Evolutionary conservation across 1,140 invertebrate genomes (phyloP).

Genomic region (Ceratina japonica): DNA sequence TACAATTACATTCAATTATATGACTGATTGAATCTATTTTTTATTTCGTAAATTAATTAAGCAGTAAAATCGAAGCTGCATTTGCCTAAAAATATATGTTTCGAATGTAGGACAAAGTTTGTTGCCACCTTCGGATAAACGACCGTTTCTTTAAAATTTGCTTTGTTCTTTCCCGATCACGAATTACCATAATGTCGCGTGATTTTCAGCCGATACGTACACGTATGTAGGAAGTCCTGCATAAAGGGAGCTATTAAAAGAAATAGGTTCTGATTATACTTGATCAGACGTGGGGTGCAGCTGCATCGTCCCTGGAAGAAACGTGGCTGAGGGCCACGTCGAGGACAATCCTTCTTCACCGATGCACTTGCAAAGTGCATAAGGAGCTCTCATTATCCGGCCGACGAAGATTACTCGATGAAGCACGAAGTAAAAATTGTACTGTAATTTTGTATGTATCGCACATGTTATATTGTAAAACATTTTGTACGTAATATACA

Average conservation of each 20-base stretch:
- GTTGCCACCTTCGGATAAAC: neutral
- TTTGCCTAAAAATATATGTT: neutral
- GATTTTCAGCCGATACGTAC: neutral
- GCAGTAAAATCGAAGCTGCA: no score
- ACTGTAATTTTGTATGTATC: neutral
- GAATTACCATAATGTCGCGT: neutral
- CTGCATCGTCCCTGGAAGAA: neutral
- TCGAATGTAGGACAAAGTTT: neutral
- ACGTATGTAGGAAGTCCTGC: neutral
- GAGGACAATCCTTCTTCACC: slow-evolving; percentile 7
- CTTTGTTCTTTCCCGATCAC: neutral
- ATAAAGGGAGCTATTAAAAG: slow-evolving; percentile 19
- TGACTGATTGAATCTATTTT: no score
- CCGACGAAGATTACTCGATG: neutral
- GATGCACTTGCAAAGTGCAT: slow-evolving; percentile 14
- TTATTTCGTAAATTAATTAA: no score
- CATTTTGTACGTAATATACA: no score
- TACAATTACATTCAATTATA: no score
- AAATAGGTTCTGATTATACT: slow-evolving; percentile 34
- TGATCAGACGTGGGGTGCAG: neutral
- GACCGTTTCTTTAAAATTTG: neutral
- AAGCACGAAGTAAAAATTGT: slow-evolving; percentile 16
- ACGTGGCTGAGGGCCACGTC: neutral
- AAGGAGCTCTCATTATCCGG: slow-evolving; percentile 14
- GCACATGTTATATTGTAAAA: neutral